phyloP scores from a whole-genome alignment of 1,140 invertebrate genomes.

The Camponotus vicinus region DNA sequence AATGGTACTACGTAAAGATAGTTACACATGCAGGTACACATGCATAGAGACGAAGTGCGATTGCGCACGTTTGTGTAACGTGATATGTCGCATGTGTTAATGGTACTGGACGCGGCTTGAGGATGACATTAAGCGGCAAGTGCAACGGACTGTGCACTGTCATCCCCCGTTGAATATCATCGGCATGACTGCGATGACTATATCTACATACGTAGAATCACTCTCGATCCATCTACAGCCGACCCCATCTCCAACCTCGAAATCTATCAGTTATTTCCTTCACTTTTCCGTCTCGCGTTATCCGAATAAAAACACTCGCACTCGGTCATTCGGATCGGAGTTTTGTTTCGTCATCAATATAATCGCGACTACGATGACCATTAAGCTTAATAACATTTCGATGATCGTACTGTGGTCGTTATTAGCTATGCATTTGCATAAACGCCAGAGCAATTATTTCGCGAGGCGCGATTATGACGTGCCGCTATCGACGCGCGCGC shows the following conservation, averaged over 20 bases:
- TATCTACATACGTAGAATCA: constrained; percentile 12
- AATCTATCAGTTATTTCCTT: constrained; percentile 27
- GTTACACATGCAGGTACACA: not conserved
- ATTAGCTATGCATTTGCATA: constrained; percentile 74
- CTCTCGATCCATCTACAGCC: constrained; percentile 18
- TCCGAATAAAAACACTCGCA: constrained; percentile 6
- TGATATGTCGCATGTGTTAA: constrained; percentile 71
- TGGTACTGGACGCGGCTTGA: constrained; percentile 74
- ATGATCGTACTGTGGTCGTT: constrained; percentile 59
- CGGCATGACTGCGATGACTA: constrained; percentile 28
- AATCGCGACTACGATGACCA: constrained; percentile 45
- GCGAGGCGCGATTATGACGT: constrained; percentile 59
- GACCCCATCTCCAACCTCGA: not conserved
- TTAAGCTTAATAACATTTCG: constrained; percentile 71
- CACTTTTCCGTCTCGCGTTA: not conserved
- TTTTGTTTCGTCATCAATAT: constrained; percentile 55
- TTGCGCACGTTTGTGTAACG: constrained; percentile 38
- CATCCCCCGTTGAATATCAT: constrained; percentile 71
- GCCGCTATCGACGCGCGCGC: not conserved
- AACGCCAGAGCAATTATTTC: constrained; percentile 67
- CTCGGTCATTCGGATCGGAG: not conserved
- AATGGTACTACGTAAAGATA: constrained; percentile 26
- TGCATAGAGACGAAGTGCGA: constrained; percentile 22
- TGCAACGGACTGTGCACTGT: constrained; percentile 76
- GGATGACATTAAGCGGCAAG: constrained; percentile 77